Evolutionary conservation across 2,888 invertebrate genomes (phyloP).

Genomic region (Meteorus cinctellus): DNA sequence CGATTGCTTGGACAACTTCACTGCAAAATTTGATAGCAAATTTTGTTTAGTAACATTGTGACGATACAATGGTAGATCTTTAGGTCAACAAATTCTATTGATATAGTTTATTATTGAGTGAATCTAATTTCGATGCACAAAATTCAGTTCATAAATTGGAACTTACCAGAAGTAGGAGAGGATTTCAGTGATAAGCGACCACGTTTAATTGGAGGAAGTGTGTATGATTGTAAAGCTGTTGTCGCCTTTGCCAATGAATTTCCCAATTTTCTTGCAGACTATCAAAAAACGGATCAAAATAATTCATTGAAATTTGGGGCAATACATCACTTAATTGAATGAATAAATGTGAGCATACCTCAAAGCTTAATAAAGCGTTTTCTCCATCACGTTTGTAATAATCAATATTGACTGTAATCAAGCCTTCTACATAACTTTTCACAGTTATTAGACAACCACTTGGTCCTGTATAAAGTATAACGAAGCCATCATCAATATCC

Average conservation of each 20-base stretch:
- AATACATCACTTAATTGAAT: constrained; percentile 49
- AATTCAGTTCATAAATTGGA: constrained; percentile 67
- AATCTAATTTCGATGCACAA: no score
- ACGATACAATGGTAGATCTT: neutral
- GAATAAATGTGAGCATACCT: constrained; percentile 76
- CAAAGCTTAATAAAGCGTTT: constrained; percentile 82
- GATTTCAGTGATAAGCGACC: constrained; percentile 86
- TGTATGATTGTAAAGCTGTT: constrained; percentile 82
- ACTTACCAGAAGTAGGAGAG: constrained; percentile 89
- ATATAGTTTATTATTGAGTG: constrained; percentile 48
- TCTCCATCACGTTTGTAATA: constrained; percentile 86
- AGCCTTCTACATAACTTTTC: constrained; percentile 83
- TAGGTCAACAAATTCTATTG: neutral
- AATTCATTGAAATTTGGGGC: no score
- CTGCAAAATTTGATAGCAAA: no score
- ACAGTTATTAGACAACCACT: constrained; percentile 82
- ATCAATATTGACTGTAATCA: constrained; percentile 88
- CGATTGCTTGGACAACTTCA: no score
- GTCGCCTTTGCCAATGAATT: constrained; percentile 82
- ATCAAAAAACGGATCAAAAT: constrained; percentile 66
- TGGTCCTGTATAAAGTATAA: constrained; percentile 82
- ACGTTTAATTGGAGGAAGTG: constrained; percentile 85
- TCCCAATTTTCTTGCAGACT: constrained; percentile 85
- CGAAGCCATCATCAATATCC: constrained; percentile 81
- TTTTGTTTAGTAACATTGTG: neutral